A percentile compares a stretch with the other conserved stretches of the same genome.
Evolutionary conservation across 1,140 invertebrate genomes (phyloP).

Genomic region (Eumaeus atala): DNA sequence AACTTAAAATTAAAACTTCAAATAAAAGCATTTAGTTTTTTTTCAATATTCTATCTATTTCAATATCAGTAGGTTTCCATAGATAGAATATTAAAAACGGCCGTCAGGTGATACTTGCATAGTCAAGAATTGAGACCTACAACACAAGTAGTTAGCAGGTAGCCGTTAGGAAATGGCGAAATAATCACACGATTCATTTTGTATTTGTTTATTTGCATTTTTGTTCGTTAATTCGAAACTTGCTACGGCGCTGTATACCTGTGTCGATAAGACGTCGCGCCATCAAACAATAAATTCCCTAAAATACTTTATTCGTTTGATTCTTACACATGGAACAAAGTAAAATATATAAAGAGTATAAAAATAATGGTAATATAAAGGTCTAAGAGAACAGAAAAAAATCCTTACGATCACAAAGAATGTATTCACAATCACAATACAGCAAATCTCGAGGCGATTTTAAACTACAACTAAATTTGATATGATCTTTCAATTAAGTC

Average conservation of each 20-base stretch:
- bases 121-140: no score
- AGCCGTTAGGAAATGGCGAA: background rate
- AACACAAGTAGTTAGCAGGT: no score
- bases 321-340: slow-evolving; percentile 4
- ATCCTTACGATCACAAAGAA: slow-evolving; percentile 10
- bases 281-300: background rate
- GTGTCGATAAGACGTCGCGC: background rate
- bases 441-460: background rate
- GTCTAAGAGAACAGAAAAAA: slow-evolving; percentile 3
- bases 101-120: no score
- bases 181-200: slow-evolving; percentile 2
- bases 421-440: slow-evolving; percentile 12
- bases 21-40: no score
- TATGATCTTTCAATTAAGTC: slow-evolving; percentile 18
- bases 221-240: slow-evolving; percentile 3
- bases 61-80: no score
- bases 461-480: slow-evolving; percentile 14
- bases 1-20: no score
- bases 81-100: no score
- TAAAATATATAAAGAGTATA: slow-evolving; percentile 9
- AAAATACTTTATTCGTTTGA: background rate
- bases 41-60: no score
- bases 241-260: background rate
- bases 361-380: slow-evolving; percentile 10
- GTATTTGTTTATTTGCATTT: background rate